Conservation (phyloP, 1,140 invertebrate species). For the Drosophila fuyamai region DNA sequence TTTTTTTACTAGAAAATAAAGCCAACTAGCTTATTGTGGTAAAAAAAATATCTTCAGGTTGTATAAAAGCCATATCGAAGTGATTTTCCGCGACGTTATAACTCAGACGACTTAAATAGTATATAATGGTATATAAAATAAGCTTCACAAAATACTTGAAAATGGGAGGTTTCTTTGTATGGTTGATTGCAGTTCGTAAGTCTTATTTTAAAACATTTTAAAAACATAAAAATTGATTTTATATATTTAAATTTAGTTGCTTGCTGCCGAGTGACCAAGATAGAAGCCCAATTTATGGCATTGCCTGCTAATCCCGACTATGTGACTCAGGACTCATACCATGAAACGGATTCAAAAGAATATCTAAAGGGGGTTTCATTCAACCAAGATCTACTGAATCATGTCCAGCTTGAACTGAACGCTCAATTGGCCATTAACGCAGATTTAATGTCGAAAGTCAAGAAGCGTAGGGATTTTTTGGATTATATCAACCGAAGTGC, state of each 20-base stretch:
- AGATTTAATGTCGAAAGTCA: not conserved
- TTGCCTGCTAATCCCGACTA: not conserved
- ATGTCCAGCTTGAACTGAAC: not conserved
- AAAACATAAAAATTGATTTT: not conserved
- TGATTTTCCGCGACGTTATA: not conserved
- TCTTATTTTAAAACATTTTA: not conserved
- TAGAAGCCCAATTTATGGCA: not conserved
- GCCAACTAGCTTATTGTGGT: not conserved
- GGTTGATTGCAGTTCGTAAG: constrained; percentile 7
- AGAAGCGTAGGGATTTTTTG: not conserved
- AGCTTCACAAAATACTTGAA: not conserved
- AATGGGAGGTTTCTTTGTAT: not conserved
- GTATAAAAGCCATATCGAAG: not conserved
- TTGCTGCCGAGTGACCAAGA: not conserved
- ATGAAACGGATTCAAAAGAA: not conserved
- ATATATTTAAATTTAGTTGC: not conserved
- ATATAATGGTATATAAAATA: not conserved
- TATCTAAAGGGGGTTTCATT: no score
- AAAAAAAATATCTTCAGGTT: not conserved
- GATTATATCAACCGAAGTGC: not conserved
- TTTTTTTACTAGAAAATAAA: no score
- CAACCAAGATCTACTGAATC: not conserved
- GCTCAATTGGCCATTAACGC: not conserved
- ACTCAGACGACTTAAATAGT: not conserved
- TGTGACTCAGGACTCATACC: not conserved